phyloP scores from a whole-genome alignment of 1,140 invertebrate genomes.

The Brachionus sp. region DNA sequence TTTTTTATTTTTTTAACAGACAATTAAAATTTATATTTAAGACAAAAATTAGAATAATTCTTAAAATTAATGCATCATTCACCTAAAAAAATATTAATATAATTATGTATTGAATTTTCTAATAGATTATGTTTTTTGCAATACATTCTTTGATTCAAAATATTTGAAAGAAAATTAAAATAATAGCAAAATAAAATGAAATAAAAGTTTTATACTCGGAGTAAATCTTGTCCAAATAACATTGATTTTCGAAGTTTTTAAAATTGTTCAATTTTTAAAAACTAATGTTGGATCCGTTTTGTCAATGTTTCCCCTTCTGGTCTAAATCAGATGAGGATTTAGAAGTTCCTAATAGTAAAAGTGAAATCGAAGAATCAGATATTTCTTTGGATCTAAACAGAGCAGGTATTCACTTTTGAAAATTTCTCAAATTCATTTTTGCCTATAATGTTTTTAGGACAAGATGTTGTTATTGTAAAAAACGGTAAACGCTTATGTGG shows the following conservation, averaged over 20 bases:
- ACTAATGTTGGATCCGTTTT: constrained; percentile 8
- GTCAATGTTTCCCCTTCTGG: constrained; percentile 15
- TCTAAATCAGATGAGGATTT: not conserved
- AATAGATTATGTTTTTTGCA: not conserved
- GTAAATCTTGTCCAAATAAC: not conserved
- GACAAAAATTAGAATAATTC: not conserved
- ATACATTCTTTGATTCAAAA: not conserved
- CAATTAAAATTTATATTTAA: not conserved
- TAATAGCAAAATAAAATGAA: not conserved
- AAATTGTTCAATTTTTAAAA: not conserved
- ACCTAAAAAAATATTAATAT: not conserved
- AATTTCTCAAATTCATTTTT: not conserved
- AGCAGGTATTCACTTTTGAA: not conserved
- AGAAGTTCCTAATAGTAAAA: not conserved
- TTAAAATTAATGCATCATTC: not conserved
- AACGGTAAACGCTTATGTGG: constrained; percentile 91
- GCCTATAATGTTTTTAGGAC: constrained; percentile 62
- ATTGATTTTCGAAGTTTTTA: not conserved
- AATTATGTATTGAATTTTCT: not conserved
- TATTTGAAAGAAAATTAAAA: not conserved
- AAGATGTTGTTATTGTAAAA: constrained; percentile 96
- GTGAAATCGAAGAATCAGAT: not conserved
- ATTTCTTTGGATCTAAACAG: not conserved
- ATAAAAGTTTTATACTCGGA: not conserved
- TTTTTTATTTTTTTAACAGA: not conserved